A percentile compares a stretch with the other conserved stretches of the same genome.
These are phyloP conservation scores for Campylomormyrus tamandua DNA, from an alignment of 2,113 vertebrate species.

Conservation along the genomic window DNA sequence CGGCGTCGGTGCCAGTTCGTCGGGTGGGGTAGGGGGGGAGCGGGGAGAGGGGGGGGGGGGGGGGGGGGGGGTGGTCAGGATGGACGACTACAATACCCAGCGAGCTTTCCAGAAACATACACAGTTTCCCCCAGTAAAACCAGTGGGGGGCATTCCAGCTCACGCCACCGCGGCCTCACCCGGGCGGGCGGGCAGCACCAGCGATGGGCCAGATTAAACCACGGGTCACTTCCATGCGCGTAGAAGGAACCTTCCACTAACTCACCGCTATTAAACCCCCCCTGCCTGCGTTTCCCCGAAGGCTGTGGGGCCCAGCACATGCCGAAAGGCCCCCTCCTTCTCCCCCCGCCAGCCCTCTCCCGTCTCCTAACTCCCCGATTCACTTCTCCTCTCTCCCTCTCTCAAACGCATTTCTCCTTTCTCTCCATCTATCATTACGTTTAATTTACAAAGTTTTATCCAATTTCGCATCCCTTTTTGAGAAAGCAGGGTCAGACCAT, in stretches of 20 bases:
- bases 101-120: constrained; percentile 49
- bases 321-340: neutral
- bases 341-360: neutral
- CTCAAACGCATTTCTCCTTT: neutral
- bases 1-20: too few relatives aligned
- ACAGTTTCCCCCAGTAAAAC: constrained; percentile 64
- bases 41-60: constrained; percentile 32
- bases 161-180: constrained; percentile 53
- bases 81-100: constrained; percentile 45
- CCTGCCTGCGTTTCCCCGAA: neutral
- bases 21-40: too few relatives aligned
- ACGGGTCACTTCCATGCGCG: constrained; percentile 14
- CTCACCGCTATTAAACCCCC: constrained; percentile 10
- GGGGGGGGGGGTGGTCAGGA: constrained; percentile 34
- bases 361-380: neutral
- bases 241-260: constrained; percentile 23
- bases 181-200: constrained; percentile 16
- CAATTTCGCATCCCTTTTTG: neutral
- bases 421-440: neutral
- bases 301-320: neutral
- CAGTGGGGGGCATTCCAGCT: constrained; percentile 62
- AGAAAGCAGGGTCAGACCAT: neutral
- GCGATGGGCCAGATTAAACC: constrained; percentile 27
- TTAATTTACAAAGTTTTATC: neutral
- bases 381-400: neutral